Percentiles rank a stretch among this genome's conserved stretches.
These are phyloP conservation scores for Agonopterix heracliana DNA, from an alignment of 2,888 invertebrate genomes.

Conservation along the genomic window DNA sequence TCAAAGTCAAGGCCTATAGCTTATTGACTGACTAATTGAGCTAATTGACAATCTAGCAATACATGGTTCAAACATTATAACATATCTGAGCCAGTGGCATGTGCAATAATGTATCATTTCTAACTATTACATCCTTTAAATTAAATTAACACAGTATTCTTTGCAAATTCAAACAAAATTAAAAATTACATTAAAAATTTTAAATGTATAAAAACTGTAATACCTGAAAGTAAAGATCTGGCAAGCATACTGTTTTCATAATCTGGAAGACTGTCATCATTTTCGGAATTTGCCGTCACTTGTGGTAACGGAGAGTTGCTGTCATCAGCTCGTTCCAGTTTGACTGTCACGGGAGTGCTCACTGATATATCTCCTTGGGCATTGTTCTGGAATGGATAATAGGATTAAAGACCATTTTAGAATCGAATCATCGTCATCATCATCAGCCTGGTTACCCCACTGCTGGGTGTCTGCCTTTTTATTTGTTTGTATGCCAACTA, in stretches of 20 bases:
- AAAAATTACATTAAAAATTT: neutral
- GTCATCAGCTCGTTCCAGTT: conserved; percentile 59
- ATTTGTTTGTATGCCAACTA: too few relatives aligned
- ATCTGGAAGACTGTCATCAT: conserved; percentile 67
- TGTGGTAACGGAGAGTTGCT: conserved; percentile 42
- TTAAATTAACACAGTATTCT: neutral
- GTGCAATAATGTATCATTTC: too few relatives aligned
- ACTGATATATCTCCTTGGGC: conserved; percentile 37
- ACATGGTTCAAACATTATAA: too few relatives aligned
- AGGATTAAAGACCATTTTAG: neutral
- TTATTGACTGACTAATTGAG: too few relatives aligned
- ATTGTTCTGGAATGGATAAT: conserved; percentile 25
- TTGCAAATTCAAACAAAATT: too few relatives aligned
- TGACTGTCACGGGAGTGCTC: conserved; percentile 52
- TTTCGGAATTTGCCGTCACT: conserved; percentile 46
- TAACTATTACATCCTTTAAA: too few relatives aligned
- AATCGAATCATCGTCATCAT: too few relatives aligned
- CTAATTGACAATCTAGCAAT: too few relatives aligned
- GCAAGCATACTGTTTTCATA: conserved; percentile 75
- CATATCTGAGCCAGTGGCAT: too few relatives aligned
- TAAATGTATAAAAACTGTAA: conserved; percentile 1
- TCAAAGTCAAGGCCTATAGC: too few relatives aligned
- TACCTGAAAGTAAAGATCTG: conserved; percentile 68
- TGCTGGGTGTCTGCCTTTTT: too few relatives aligned
- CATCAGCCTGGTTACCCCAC: too few relatives aligned